These are phyloP conservation scores for Poeciliopsis gracilis DNA, from an alignment of 2,797 vertebrate species.

Conservation along the genomic window DNA sequence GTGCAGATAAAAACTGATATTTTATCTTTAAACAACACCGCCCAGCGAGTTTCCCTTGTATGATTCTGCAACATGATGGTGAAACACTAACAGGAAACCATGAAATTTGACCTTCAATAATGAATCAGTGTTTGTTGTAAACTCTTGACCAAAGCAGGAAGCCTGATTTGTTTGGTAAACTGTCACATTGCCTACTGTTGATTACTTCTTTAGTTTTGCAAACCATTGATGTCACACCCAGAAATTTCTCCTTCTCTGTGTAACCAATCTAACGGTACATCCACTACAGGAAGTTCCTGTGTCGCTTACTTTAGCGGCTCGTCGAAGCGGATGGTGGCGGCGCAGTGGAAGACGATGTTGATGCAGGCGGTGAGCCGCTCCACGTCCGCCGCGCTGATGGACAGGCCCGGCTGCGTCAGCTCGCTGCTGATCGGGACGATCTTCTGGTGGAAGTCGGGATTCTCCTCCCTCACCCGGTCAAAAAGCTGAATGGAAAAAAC, in stretches of 20 bases:
- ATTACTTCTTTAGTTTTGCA: neutral
- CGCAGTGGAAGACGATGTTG: constrained; percentile 96
- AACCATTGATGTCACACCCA: constrained; percentile 29
- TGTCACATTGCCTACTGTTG: neutral
- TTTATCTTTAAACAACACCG: no score
- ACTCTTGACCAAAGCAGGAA: neutral
- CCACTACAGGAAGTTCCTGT: constrained; percentile 25
- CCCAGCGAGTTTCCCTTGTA: neutral
- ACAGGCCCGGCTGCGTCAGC: constrained; percentile 89
- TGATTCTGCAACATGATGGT: neutral
- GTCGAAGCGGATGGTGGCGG: constrained; percentile 96
- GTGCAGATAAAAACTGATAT: no score
- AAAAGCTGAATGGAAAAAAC: constrained; percentile 84
- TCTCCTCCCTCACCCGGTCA: constrained; percentile 89
- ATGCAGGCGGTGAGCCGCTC: constrained; percentile 84
- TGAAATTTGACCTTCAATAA: neutral
- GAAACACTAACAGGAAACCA: neutral
- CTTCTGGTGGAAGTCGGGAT: constrained; percentile 91
- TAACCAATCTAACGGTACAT: constrained; percentile 6
- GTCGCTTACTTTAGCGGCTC: constrained; percentile 93
- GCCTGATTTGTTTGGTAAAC: neutral
- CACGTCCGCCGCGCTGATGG: constrained; percentile 87
- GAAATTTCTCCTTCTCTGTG: constrained; percentile 25
- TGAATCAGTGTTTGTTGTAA: neutral
- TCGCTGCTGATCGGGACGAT: constrained; percentile 91